A percentile compares a stretch with the other conserved stretches of the same genome.
Conservation (phyloP, 1,140 invertebrate species). For the Nilaparvata lugens region DNA sequence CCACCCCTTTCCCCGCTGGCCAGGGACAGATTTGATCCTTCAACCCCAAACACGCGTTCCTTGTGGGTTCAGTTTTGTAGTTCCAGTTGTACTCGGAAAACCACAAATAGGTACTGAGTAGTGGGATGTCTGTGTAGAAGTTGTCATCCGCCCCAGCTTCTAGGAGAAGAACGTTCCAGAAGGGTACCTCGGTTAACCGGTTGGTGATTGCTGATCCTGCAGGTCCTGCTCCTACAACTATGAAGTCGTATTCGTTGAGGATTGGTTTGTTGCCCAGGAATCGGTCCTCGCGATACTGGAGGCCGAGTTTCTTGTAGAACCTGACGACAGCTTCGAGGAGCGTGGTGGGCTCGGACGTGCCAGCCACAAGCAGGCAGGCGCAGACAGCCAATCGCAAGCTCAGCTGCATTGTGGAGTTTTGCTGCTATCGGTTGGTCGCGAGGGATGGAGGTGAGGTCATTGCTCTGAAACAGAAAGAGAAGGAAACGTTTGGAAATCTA, state of each 20-base stretch:
- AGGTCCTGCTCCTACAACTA: slow-evolving; percentile 43
- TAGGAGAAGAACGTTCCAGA: slow-evolving; percentile 43
- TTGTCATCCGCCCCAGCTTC: slow-evolving; percentile 59
- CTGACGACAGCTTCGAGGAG: slow-evolving; percentile 14
- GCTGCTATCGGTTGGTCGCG: too few relatives aligned
- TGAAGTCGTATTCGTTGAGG: slow-evolving; percentile 26
- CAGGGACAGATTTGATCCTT: slow-evolving; percentile 41
- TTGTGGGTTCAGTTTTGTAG: slow-evolving; percentile 53
- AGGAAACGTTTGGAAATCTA: too few relatives aligned
- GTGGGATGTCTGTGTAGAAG: slow-evolving; percentile 53
- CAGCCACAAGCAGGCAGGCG: neutral
- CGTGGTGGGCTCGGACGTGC: neutral
- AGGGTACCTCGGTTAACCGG: slow-evolving; percentile 40
- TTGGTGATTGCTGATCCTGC: slow-evolving; percentile 48
- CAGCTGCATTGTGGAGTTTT: too few relatives aligned
- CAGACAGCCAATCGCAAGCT: too few relatives aligned
- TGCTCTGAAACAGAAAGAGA: too few relatives aligned
- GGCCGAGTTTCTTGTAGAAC: slow-evolving; percentile 18
- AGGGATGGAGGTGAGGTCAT: too few relatives aligned
- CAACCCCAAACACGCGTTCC: slow-evolving; percentile 45
- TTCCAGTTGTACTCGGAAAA: slow-evolving; percentile 54
- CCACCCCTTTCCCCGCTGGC: slow-evolving; percentile 52
- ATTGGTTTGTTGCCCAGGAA: slow-evolving; percentile 25
- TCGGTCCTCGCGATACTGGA: slow-evolving; percentile 22
- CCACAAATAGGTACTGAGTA: slow-evolving; percentile 38